Base-by-base conservation (phyloP, 2,113 vertebrate species). In the Edolisoma coerulescens region DNA sequence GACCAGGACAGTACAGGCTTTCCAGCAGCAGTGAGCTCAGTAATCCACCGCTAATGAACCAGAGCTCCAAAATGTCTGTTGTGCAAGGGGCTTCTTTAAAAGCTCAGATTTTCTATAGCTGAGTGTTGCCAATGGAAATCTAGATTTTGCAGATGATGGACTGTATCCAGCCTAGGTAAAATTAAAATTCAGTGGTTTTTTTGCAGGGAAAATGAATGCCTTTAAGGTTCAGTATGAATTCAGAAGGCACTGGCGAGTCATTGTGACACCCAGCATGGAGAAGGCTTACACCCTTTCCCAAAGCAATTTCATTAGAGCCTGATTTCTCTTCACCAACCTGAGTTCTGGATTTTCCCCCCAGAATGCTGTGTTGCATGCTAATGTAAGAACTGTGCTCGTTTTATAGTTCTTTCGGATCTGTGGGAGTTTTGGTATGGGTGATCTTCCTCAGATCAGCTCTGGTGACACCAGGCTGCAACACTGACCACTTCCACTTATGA, bases 221-320 rank as follows among this genome's bases (percentile, higher is more conserved):
- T 73, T 69, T 45, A 60, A 61, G 16, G 12, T 65, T 83, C 45
- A 65, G 5, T 22, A 35, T 74, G 47, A 37, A 80, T 74, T 93
- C 56, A 47, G 73, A 74, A 60, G 56, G 59, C 18, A 17, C 17
- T 32, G 45, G 47, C 60, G 75, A 19, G 44, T 47, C 56, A 32
- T 18, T 3, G 7, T 54, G 42, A 44, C 33, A 37, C 33, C 35
- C 0, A 0, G 7, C 1, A 0, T 8, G 19, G 42, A 4, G 33
- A 60, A 52, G n/a, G 28, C 44, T 78, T 74, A 10, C 35, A 24
- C 18, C 23, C 8, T 32, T 73, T 84, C 49, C 44, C 52, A 30
- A 30, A 22, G n/a, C 35, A 27, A 50, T 73, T 23, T 56, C 35
- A 14, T 57, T 77, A 53, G 17, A 47, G 22, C 45, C 70, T 69